Percentiles rank a stretch among this genome's conserved stretches.
Evolutionary conservation across 2,113 vertebrate species (phyloP).

Genomic region (Campylomormyrus tamandua): DNA sequence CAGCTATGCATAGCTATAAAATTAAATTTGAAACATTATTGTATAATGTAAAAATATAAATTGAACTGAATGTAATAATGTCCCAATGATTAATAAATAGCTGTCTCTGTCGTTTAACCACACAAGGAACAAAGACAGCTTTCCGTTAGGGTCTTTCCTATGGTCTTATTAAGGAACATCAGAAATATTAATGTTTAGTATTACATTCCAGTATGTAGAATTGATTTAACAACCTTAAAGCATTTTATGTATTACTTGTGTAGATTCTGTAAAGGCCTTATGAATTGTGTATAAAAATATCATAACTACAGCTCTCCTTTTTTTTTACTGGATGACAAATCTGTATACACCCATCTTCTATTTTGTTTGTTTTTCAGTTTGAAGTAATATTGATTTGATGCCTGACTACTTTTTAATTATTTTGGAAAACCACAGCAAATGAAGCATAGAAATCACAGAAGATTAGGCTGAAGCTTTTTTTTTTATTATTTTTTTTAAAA

Average conservation of each 20-base stretch:
- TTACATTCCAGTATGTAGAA: not conserved
- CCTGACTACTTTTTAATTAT: constrained; percentile 21
- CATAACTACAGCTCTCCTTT: not conserved
- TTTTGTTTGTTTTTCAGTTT: not conserved
- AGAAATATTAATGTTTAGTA: not conserved
- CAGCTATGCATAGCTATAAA: not conserved
- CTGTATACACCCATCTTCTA: not conserved
- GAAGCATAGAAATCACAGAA: not conserved
- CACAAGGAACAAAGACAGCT: not conserved
- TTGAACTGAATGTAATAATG: not conserved
- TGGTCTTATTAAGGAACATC: not conserved
- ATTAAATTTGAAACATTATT: not conserved
- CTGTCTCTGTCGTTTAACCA: not conserved
- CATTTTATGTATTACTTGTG: not conserved
- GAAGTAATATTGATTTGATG: constrained; percentile 7
- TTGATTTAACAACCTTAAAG: not conserved
- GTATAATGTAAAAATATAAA: not conserved
- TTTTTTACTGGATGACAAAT: not conserved
- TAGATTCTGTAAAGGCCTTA: not conserved
- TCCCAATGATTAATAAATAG: not conserved
- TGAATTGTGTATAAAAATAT: not conserved
- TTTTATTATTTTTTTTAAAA: not conserved
- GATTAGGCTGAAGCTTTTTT: not conserved
- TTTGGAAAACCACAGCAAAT: not conserved
- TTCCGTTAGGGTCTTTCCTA: not conserved